phyloP scores from a whole-genome alignment of 2,113 vertebrate species.

The Balaenoptera acutorostrata region DNA sequence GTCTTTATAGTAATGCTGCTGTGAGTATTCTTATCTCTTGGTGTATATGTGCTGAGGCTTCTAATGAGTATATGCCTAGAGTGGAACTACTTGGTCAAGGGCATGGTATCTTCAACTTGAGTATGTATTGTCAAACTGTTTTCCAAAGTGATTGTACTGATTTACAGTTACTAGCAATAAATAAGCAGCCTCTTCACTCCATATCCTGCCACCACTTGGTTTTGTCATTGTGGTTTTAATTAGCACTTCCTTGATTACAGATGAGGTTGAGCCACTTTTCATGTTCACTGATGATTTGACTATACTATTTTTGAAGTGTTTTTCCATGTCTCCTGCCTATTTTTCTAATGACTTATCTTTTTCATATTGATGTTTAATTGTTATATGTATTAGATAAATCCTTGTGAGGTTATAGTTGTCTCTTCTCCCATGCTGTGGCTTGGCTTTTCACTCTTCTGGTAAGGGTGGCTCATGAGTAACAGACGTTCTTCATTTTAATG shows the following conservation, averaged over 20 bases:
- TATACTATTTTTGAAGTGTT: background rate
- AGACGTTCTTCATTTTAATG: background rate
- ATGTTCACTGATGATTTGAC: background rate
- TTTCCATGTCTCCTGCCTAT: background rate
- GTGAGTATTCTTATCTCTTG: background rate
- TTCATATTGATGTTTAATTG: slow-evolving; percentile 1
- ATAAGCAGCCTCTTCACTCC: background rate
- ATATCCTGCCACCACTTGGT: background rate
- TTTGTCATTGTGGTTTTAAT: slow-evolving; percentile 20
- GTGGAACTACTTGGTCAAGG: background rate
- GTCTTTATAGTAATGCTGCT: background rate
- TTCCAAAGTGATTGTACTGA: background rate
- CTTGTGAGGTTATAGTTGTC: background rate
- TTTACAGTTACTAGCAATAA: background rate
- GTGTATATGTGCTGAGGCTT: background rate
- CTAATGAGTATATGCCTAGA: background rate
- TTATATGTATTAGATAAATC: background rate
- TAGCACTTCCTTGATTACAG: background rate
- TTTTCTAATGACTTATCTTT: background rate
- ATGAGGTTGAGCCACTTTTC: background rate
- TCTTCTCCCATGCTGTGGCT: background rate
- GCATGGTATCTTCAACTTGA: background rate
- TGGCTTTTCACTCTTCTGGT: background rate
- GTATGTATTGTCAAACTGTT: background rate
- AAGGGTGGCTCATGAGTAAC: background rate